phyloP scores from a whole-genome alignment of 2,888 invertebrate genomes.

The Copidosoma aretas region DNA sequence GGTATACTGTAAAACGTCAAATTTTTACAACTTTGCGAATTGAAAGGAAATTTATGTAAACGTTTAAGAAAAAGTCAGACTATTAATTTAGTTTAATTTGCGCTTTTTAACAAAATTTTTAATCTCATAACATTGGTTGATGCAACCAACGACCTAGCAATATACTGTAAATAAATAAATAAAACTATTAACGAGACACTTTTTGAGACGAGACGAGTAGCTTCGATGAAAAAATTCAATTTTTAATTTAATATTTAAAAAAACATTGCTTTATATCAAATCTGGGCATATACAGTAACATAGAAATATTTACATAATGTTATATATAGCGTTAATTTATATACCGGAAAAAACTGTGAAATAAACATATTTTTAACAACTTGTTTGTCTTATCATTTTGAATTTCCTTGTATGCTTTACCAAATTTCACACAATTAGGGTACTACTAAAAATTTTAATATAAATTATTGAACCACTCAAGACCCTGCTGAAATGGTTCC shows the following conservation, averaged over 20 bases:
- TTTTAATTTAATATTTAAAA: conserved; percentile 40
- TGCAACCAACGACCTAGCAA: conserved; percentile 22
- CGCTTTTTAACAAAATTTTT: conserved; percentile 18
- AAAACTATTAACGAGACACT: conserved; percentile 19
- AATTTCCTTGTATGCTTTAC: too few relatives aligned
- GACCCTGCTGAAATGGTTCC: too few relatives aligned
- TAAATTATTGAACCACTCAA: too few relatives aligned
- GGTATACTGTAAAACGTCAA: too few relatives aligned
- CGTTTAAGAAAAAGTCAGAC: too few relatives aligned
- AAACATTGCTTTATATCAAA: conserved; percentile 35
- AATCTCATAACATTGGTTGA: conserved; percentile 15
- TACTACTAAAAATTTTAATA: too few relatives aligned
- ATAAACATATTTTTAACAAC: conserved; percentile 44
- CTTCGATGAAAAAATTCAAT: conserved; percentile 16
- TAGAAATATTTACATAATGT: conserved; percentile 43
- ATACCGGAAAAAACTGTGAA: conserved; percentile 40
- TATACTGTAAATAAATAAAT: conserved; percentile 41
- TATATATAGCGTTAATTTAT: conserved; percentile 44
- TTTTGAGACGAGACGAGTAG: not conserved
- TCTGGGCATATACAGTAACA: conserved; percentile 31
- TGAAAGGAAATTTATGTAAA: too few relatives aligned
- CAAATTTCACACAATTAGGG: too few relatives aligned
- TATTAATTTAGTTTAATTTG: not conserved
- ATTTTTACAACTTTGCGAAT: too few relatives aligned
- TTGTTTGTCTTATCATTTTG: not conserved